phyloP scores from a whole-genome alignment of 2,797 vertebrate species.

The Phaenicophaeus curvirostris region DNA sequence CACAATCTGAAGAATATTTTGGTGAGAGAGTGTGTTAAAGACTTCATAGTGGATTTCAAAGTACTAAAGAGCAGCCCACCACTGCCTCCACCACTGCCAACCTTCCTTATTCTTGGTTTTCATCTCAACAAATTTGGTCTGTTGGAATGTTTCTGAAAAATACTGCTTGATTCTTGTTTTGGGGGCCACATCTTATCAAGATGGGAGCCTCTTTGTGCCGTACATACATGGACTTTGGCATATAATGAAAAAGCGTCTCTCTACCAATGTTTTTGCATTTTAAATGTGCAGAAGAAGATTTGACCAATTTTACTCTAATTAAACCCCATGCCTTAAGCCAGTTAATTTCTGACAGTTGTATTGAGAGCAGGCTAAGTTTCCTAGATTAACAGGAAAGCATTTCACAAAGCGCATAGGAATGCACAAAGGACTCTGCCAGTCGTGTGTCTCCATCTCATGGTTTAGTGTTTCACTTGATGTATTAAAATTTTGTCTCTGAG shows the following conservation, averaged over 20 bases:
- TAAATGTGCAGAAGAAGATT: not conserved
- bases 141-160: not conserved
- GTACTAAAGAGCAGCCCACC: not conserved
- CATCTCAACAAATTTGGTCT: not conserved
- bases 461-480: not conserved
- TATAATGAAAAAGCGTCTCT: not conserved
- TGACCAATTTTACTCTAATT: not conserved
- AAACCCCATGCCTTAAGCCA: not conserved
- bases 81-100: not conserved
- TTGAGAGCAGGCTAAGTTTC: not conserved
- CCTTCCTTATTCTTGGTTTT: not conserved
- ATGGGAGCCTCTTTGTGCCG: not conserved
- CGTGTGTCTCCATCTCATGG: not conserved
- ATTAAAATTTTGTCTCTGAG: fast-evolving
- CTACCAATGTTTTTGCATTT: not conserved
- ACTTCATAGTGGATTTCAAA: not conserved
- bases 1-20: not conserved
- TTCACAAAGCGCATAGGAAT: not conserved
- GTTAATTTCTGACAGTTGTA: not conserved
- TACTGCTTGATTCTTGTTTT: not conserved
- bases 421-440: not conserved
- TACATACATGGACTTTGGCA: not conserved
- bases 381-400: not conserved
- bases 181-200: fast-evolving
- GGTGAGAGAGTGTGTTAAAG: not conserved